Percentiles rank a stretch among this genome's conserved stretches.
phyloP scores from a whole-genome alignment of 2,888 invertebrate genomes.

The Lucinisca nassula region DNA sequence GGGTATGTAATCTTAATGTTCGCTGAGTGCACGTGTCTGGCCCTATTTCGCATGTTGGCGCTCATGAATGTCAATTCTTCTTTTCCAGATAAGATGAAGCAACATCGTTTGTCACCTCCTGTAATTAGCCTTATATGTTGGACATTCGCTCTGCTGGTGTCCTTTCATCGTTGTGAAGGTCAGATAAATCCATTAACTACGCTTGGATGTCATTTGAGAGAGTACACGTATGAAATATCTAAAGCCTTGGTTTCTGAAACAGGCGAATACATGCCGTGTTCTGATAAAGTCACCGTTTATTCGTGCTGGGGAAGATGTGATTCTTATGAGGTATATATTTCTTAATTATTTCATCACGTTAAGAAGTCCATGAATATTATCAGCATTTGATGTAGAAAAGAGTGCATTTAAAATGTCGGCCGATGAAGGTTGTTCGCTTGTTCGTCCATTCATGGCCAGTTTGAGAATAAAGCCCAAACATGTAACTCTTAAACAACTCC shows the following conservation, averaged over 20 bases:
- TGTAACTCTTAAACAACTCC: too few relatives aligned
- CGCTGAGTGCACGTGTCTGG: too few relatives aligned
- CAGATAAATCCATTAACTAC: conserved; percentile 68
- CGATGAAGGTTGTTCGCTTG: too few relatives aligned
- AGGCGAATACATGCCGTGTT: conserved; percentile 90
- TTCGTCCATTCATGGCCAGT: too few relatives aligned
- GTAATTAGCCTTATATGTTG: not conserved
- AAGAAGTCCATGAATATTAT: too few relatives aligned
- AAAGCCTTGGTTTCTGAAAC: conserved; percentile 58
- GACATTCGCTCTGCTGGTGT: not conserved
- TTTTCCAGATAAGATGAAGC: not conserved
- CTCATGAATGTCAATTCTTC: not conserved
- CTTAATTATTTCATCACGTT: too few relatives aligned
- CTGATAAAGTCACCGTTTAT: conserved; percentile 93
- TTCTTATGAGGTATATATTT: conserved; percentile 92
- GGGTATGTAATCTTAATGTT: too few relatives aligned
- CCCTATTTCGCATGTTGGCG: too few relatives aligned
- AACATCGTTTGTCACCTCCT: not conserved
- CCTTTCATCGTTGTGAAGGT: not conserved
- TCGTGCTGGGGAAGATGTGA: conserved; percentile 95
- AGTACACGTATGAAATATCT: conserved; percentile 59
- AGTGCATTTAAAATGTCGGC: too few relatives aligned
- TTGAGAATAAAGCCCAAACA: too few relatives aligned
- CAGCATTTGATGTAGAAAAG: too few relatives aligned
- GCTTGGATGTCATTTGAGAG: conserved; percentile 69